Base-by-base conservation (phyloP, 2,113 vertebrate genomes). In the Telmatochromis brachygnathus region DNA sequence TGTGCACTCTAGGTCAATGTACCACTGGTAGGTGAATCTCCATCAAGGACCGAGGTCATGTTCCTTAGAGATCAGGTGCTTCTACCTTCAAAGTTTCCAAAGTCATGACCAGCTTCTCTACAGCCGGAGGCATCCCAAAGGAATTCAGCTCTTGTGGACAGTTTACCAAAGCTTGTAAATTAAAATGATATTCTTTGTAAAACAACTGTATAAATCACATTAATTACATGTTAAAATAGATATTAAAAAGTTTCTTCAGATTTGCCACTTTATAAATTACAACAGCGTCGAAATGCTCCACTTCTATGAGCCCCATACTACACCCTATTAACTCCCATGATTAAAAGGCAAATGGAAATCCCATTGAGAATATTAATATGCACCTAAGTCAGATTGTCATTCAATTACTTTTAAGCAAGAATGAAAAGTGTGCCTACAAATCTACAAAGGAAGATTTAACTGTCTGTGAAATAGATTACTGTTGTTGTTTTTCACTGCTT, bases 301-400 rank as follows among this genome's bases (percentile, higher is more conserved):
- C 60, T 81, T 86, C 62, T 4, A 9, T 35, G 60, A 84, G 49
- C 28, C 45, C 82, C 68, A 82, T 89, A 86, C 79, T 53, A 89
- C 87, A 90, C 55, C 84, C 83, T 85, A 90, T 93, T 90, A 91
- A 89, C 83, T 93, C 79, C 33, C 62, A 87, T 62, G 53, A 93
- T 93, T 87, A 91, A 84, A 92, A 87, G 62, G 89, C 75, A 93
- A 94, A 91, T 92, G 82, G 58, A 85, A 89, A 84, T 91, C 82
- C 62, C 68, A 85, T 82, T 88, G 84, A 87, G 82, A 83, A 90
- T 86, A 88, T 89, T 94, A 91, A 89, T 90, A 88, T 84, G 82
- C 77, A 91, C 90, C 84, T 92, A 87, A 92, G 82, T 94, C 89
- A 85, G 86, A 88, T 82, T 91, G 87, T 88, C 81, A 89, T 92